Conservation (phyloP, 2,888 invertebrate genomes). For the Onchidella celtica region DNA sequence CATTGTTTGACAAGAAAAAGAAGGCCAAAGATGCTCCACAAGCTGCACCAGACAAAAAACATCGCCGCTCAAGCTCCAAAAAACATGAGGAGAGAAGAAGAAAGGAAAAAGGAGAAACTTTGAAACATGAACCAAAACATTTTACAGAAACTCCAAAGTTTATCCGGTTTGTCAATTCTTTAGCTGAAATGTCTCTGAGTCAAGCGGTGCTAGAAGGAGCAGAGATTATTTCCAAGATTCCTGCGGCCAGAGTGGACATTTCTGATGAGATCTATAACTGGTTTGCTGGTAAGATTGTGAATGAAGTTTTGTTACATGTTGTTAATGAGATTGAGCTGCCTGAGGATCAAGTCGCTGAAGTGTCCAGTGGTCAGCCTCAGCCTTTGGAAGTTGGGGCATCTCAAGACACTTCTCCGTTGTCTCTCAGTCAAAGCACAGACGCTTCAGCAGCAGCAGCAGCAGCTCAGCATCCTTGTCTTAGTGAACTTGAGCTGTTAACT, state of each 20-base stretch:
- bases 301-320: conserved; percentile 54
- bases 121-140: neutral
- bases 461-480: too few species aligned
- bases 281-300: conserved; percentile 57
- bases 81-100: conserved; percentile 17
- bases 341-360: neutral
- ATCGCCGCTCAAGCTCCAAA: neutral
- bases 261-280: conserved; percentile 54
- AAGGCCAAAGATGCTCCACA: conserved; percentile 1
- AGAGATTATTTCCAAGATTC: conserved; percentile 22
- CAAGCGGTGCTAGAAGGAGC: conserved; percentile 44
- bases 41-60: neutral
- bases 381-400: conserved; percentile 9
- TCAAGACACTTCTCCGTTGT: neutral
- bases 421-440: neutral
- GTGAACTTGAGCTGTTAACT: too few species aligned
- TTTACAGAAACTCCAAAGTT: conserved; percentile 26
- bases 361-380: neutral
- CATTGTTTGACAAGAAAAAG: conserved; percentile 56
- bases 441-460: neutral
- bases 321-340: conserved; percentile 44
- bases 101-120: neutral
- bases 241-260: neutral
- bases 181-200: conserved; percentile 37
- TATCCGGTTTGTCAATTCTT: conserved; percentile 38